Evolutionary conservation across 2,113 vertebrate genomes (phyloP), one percentile per base, ranked within the genome.

Genomic region (Budorcas taxicolor): DNA sequence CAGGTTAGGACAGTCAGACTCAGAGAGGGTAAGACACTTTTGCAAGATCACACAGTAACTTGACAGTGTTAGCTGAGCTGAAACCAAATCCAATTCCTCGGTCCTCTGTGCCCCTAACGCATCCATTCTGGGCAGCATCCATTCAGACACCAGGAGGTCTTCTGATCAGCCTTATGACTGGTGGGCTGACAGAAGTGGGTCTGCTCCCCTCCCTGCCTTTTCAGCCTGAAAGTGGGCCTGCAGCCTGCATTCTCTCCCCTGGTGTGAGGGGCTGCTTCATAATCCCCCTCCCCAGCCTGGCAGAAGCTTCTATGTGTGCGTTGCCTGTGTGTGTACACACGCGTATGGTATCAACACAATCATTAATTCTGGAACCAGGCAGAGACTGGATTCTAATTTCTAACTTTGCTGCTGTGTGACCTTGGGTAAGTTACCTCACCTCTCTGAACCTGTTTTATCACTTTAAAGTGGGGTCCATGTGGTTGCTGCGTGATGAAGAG

Each of bases 11-110:
- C 36, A 55, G 17, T 76, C 55, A 83, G 36, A 29, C 55, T 94
- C 71, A 90, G 86, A 93, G 45, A 86, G 29, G 74, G 83, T 55
- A 57, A 64, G 93, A 71, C n/a, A 55, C 40, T 90, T 80, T 83
- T 60, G 33, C 21, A 86, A 83, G 91, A 43, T 85, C 82, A 94
- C 89, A 93, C 11, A 81, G 90, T 9, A 91, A 74, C 25, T 6
- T 9, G 19, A 90, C 0, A 60, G 80, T 52, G n/a, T 25, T 36
- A 40, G n/a, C 2, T 50, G 53, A 29, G 57, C 12, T 81, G 47
- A 52, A 52, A 31, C 23, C 52, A 67, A 90, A 80, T 78, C 50
- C 90, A 91, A 19, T 84, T 19, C 50, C 43, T 36, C 15, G 40
- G 64, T 31, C 10, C 33, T 84, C 0, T 15, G 76, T 11, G 11